Base-by-base conservation (phyloP, 1,140 invertebrate species). In the Drosophila eugracilis region DNA sequence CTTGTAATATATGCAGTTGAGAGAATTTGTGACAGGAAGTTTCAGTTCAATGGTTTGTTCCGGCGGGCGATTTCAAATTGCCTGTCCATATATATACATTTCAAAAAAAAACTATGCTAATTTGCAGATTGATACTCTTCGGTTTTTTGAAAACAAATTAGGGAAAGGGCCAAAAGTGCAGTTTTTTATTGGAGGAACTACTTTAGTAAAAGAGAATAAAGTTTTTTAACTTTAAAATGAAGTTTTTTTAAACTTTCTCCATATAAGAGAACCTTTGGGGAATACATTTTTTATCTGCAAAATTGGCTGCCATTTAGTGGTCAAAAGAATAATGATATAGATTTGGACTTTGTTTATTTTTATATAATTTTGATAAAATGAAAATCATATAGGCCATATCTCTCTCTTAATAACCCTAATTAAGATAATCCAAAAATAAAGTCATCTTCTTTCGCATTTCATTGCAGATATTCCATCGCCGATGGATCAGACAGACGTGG, bases 31-130 rank as follows among this genome's bases (percentile, higher is more conserved):
- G 74, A 78, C 78, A 88, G 83, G 78, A 86, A 78, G 83, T 88
- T 88, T 88, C 83, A 88, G 83, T 88, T 88, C 42, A 88, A 78
- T 88, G 83, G 83, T 73, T 86, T 83, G 83, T 88, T 88, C 83
- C 83, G 89, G 78, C 78, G 74, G 53, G 45, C 84, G 83, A 55
- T 72, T 88, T 47, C 41, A 45, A 89, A 89, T 89, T 78, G 73
- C 69, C 73, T 34, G 42, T 14, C 50, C 41, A 74, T 62, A 17
- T 39, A 39, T 10, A 17, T 39, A 9, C 1, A 37, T 28, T 17
- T 50, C 12, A 36, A 22, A 19, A 19, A 63, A 65, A 60, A 37
- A 30, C 15, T 21, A 37, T 37, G 22, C 41, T 62, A 65, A 65
- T 62, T 45, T 62, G 42, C 34, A 62, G 55, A 47, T 62, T 45